Evolutionary conservation across 2,888 invertebrate genomes (phyloP), one percentile per base, ranked within the genome.

Genomic region (Cephus pulcher): DNA sequence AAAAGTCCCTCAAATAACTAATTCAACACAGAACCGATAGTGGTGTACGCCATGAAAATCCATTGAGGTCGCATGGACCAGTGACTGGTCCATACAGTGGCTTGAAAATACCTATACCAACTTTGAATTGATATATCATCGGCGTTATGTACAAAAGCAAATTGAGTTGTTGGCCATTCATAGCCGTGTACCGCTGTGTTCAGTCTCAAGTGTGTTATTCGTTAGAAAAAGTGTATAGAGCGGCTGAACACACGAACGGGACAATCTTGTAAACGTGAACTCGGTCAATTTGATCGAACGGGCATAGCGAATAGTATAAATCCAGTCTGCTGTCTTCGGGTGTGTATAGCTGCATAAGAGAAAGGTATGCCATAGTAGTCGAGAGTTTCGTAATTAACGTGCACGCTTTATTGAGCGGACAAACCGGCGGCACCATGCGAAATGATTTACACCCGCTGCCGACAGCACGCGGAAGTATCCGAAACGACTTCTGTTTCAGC

Each of bases 401-500:
- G 74, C 74, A 79, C 76, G 80, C 75, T 80, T 75, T 73, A 70
- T 81, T 76, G 80, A 56, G 12, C 34, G 37, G 37, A 74, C 73
- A 68, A 69, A 33, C 74, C 69, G 74, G 75, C 76, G 82, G 78
- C 70, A 37, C 68, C 70, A 34, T 12, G 71, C 71, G 71, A 34
- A 68, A 78, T 74, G 79, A 40, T 82, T 82, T 76, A 76, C 69
- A 34, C 77, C 23, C 35, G 74, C 33, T 71, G 71, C 82, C 78
- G 74, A 75, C 77, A 78, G 77, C 76, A 84, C 79, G 83, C 85
- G 86, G 84, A 85, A 86, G 82, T 80, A 81, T 84, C 80, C 79
- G 75, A 76, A 79, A 76, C 80, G 81, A 82, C 83, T 86, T 83
- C 85, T 85, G 82, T 83, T 84, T 85, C 82, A 82, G 80, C 81